Evolutionary conservation across 30 jellyfish, hydroid and myxozoan genomes (phyloP).

Genomic region (Clytia hemisphaerica): DNA sequence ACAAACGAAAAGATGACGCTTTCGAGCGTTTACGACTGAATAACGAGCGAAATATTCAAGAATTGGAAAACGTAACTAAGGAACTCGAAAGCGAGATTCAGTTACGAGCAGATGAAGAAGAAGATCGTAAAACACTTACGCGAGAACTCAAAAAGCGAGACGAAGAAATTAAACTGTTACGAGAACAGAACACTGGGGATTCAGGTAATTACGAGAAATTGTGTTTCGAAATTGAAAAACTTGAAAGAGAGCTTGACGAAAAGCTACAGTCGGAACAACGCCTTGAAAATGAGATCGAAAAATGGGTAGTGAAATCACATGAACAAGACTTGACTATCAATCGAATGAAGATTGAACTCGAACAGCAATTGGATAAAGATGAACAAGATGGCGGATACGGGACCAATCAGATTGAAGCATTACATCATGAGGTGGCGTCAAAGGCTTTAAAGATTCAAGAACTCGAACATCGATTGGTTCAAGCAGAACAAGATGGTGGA

Average conservation of each 20-base stretch:
- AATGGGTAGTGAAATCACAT: no score
- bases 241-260: constrained; percentile 16
- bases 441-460: neutral
- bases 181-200: constrained; percentile 3
- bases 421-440: neutral
- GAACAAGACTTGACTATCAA: no score
- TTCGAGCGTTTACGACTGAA: neutral
- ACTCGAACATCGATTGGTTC: no score
- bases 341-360: no score
- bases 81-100: constrained; percentile 20
- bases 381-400: neutral
- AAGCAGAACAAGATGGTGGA: neutral
- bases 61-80: constrained; percentile 1
- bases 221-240: neutral
- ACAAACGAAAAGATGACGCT: constrained; percentile 1
- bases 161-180: neutral
- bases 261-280: no score
- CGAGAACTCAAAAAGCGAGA: neutral
- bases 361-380: neutral
- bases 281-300: no score
- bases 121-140: no score
- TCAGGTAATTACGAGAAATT: neutral
- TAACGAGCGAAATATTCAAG: neutral
- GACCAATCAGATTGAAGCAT: neutral
- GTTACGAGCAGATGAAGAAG: no score